These are phyloP conservation scores for Yasuhikotakia modesta DNA, from an alignment of 2,797 vertebrate genomes.

Conservation along the genomic window DNA sequence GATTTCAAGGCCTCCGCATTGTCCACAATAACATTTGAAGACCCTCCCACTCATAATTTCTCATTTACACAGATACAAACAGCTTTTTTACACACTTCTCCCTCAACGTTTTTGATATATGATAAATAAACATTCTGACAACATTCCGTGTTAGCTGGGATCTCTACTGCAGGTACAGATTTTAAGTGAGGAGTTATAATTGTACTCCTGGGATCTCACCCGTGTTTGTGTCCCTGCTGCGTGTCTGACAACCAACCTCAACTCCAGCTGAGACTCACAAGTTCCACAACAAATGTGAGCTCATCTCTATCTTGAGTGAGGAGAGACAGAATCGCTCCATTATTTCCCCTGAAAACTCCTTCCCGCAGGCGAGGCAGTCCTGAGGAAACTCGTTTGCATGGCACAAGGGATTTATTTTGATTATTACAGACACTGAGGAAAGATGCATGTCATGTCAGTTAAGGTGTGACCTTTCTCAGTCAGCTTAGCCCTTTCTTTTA, in stretches of 20 bases:
- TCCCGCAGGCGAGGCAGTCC: background rate
- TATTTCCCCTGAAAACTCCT: background rate
- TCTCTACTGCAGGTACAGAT: background rate
- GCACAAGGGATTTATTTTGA: conserved; percentile 29
- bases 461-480: conserved; percentile 28
- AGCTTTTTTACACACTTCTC: too few relatives aligned
- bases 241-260: conserved; percentile 28
- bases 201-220: conserved; percentile 18
- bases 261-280: conserved; percentile 44
- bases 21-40: too few relatives aligned
- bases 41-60: too few relatives aligned
- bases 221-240: conserved; percentile 26
- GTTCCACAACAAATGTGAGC: conserved; percentile 42
- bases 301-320: background rate
- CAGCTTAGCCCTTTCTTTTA: background rate
- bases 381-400: conserved; percentile 14
- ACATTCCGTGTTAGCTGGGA: too few relatives aligned
- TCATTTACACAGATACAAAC: too few relatives aligned
- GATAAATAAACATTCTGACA: too few relatives aligned
- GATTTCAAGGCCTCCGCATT: too few relatives aligned
- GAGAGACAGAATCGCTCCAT: conserved; percentile 1
- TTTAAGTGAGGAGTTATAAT: conserved; percentile 25
- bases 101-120: too few relatives aligned
- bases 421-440: conserved; percentile 5
- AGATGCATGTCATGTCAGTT: conserved; percentile 21